These are phyloP conservation scores for Muntiacus reevesi DNA, from an alignment of 2,113 vertebrate species.

Conservation along the genomic window DNA sequence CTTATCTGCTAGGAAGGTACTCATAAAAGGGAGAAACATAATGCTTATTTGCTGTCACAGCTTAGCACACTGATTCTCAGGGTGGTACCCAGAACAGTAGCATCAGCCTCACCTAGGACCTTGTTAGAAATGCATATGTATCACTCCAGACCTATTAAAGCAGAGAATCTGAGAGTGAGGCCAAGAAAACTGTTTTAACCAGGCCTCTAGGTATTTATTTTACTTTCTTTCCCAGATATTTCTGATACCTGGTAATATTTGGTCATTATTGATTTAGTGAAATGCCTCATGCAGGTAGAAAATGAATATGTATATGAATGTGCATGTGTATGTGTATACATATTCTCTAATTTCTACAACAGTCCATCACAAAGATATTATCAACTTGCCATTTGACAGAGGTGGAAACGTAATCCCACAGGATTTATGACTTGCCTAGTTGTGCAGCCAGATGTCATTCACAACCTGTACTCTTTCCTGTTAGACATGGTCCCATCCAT, in stretches of 20 bases:
- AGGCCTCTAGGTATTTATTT: background rate
- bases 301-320: background rate
- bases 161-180: background rate
- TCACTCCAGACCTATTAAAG: background rate
- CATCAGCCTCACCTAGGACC: background rate
- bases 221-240: background rate
- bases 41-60: background rate
- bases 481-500: background rate
- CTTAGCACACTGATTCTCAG: background rate
- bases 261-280: background rate
- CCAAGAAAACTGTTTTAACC: background rate
- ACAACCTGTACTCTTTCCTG: background rate
- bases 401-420: background rate
- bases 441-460: background rate
- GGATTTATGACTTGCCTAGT: background rate
- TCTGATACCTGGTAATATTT: background rate
- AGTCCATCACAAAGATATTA: background rate
- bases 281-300: background rate
- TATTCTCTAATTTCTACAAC: background rate
- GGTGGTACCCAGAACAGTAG: background rate
- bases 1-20: background rate
- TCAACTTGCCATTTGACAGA: background rate
- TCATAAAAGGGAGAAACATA: background rate
- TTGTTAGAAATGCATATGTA: background rate
- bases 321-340: background rate